Conservation (phyloP, 2,113 vertebrate species). For the Eubucco bourcierii region DNA sequence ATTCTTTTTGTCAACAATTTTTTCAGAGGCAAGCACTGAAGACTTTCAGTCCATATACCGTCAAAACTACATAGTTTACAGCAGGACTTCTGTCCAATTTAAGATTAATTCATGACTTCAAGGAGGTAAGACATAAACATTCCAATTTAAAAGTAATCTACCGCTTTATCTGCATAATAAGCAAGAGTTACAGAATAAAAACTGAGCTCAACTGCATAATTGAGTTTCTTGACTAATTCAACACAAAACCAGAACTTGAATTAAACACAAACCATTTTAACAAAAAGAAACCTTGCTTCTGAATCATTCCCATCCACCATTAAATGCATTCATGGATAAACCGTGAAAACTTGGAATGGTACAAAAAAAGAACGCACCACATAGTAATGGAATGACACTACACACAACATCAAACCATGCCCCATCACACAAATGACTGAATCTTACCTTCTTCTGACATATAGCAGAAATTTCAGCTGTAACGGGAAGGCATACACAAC, state of each 20-base stretch:
- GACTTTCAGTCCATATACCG: neutral
- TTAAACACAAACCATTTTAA: constrained; percentile 19
- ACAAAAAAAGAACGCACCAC: constrained; percentile 33
- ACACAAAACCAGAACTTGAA: constrained; percentile 29
- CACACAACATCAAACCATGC: constrained; percentile 70
- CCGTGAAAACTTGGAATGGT: constrained; percentile 18
- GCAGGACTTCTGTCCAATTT: neutral
- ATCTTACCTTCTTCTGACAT: constrained; percentile 99
- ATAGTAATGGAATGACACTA: constrained; percentile 65
- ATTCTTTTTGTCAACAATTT: constrained; percentile 55
- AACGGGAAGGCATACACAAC: constrained; percentile 79
- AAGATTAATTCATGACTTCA: neutral
- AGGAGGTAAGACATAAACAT: neutral
- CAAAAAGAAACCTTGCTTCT: constrained; percentile 48
- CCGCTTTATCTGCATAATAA: neutral
- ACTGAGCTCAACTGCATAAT: neutral
- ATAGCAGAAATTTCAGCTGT: constrained; percentile 99
- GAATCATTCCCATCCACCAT: constrained; percentile 15
- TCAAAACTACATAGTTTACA: neutral
- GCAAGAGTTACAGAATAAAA: neutral
- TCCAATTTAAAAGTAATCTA: neutral
- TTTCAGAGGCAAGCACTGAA: neutral
- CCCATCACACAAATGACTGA: constrained; percentile 50
- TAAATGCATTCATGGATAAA: constrained; percentile 35
- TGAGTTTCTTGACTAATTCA: neutral